A percentile compares a stretch with the other conserved stretches of the same genome.
Evolutionary conservation across 2,888 invertebrate genomes (phyloP).

Genomic region (Cerastoderma edule): DNA sequence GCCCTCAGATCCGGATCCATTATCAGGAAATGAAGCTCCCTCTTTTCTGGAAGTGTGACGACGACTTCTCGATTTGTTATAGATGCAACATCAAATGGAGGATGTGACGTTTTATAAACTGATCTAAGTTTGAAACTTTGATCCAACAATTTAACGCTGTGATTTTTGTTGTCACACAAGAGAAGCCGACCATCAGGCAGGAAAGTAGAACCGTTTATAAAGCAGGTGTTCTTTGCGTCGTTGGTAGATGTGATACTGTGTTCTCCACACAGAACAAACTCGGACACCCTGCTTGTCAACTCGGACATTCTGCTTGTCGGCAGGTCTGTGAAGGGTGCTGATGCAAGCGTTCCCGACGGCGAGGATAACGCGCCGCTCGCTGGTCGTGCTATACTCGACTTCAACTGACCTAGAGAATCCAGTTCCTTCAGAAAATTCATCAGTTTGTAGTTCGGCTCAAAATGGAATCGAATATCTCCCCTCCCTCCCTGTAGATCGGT

Average conservation of each 20-base stretch:
- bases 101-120: conserved; percentile 14
- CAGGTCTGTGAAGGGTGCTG: conserved; percentile 27
- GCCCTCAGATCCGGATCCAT: conserved; percentile 41
- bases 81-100: conserved; percentile 46
- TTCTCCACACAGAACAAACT: conserved; percentile 40
- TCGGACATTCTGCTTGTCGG: conserved; percentile 33
- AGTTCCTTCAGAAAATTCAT: conserved; percentile 36
- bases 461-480: conserved; percentile 28
- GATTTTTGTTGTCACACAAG: conserved; percentile 40
- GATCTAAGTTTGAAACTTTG: conserved; percentile 36
- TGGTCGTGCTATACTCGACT: conserved; percentile 21
- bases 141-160: conserved; percentile 41
- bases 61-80: conserved; percentile 39
- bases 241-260: conserved; percentile 25
- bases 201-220: conserved; percentile 36
- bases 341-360: conserved; percentile 1
- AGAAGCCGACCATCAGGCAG: conserved; percentile 44
- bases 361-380: conserved; percentile 7
- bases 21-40: conserved; percentile 39
- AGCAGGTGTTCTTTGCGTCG: conserved; percentile 31
- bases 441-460: conserved; percentile 43
- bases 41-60: conserved; percentile 40
- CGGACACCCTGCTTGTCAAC: conserved; percentile 30
- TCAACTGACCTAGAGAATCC: conserved; percentile 39
- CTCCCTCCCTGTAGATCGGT: conserved; percentile 34